phyloP scores from a whole-genome alignment of 2,888 invertebrate genomes.

The Drosophila niveifrons region DNA sequence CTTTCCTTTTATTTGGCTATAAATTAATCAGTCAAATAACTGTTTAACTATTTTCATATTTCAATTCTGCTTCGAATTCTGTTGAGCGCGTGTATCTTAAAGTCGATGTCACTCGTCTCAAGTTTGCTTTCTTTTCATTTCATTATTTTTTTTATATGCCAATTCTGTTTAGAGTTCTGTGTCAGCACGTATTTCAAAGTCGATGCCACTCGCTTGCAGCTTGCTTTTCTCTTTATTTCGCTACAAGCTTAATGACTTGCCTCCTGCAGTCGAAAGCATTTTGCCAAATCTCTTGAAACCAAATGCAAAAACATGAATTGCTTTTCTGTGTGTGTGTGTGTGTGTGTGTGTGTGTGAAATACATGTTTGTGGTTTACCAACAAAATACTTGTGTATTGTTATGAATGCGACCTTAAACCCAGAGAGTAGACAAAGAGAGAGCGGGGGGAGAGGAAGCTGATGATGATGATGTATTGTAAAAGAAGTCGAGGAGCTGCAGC shows the following conservation, averaged over 20 bases:
- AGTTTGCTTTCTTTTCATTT: too few species aligned
- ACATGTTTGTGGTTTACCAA: not conserved
- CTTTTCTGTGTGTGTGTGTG: conserved; percentile 20
- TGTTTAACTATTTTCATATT: too few species aligned
- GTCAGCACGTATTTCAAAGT: not conserved
- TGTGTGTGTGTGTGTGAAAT: conserved; percentile 20
- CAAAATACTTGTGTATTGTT: not conserved
- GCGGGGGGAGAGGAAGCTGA: not conserved
- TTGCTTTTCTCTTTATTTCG: too few species aligned
- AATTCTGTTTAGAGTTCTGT: too few species aligned
- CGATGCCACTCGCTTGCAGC: not conserved
- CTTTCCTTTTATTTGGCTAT: too few species aligned
- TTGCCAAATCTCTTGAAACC: conserved; percentile 4
- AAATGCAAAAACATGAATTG: conserved; percentile 9
- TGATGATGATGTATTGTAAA: not conserved
- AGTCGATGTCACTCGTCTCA: too few species aligned
- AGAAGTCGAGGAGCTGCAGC: not conserved
- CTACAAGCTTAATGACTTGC: conserved; percentile 26
- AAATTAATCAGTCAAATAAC: too few species aligned
- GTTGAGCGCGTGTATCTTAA: too few species aligned
- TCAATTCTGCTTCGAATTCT: too few species aligned
- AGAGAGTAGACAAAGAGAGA: not conserved
- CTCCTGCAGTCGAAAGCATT: conserved; percentile 35
- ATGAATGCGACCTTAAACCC: not conserved
- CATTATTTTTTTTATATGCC: too few species aligned